phyloP scores from a whole-genome alignment of 2,888 invertebrate genomes.

The Lacanobia oleracea region DNA sequence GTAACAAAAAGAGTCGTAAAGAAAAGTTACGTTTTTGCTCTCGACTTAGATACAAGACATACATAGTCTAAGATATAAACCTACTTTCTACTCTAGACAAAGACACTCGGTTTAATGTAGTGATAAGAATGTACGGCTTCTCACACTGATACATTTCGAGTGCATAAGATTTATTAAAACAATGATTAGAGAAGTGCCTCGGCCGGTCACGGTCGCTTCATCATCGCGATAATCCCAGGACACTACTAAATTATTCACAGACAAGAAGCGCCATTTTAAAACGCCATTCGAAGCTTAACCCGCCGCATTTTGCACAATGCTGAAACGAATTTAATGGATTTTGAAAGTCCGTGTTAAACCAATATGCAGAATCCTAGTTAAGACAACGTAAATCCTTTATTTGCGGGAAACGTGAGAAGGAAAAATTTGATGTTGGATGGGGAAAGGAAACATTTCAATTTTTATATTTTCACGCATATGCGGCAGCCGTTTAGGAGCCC shows the following conservation, averaged over 20 bases:
- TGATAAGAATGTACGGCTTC: constrained; percentile 9
- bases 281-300: constrained; percentile 49
- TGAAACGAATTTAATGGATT: constrained; percentile 59
- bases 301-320: constrained; percentile 45
- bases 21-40: neutral
- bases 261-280: constrained; percentile 63
- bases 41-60: neutral
- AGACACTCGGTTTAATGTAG: constrained; percentile 18
- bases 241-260: constrained; percentile 65
- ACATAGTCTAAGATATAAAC: neutral
- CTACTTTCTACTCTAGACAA: neutral
- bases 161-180: constrained; percentile 45
- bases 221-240: constrained; percentile 63
- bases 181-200: constrained; percentile 41
- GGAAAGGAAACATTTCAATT: constrained; percentile 1
- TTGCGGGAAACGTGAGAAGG: constrained; percentile 25
- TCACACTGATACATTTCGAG: constrained; percentile 11
- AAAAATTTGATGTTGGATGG: constrained; percentile 13
- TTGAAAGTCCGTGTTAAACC: constrained; percentile 44
- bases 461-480: constrained; percentile 15
- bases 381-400: constrained; percentile 27
- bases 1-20: constrained; percentile 1
- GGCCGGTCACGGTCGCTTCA: constrained; percentile 46
- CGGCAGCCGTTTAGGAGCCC: constrained; percentile 9
- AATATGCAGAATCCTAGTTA: constrained; percentile 38